These are phyloP conservation scores for Cydia splendana DNA, from an alignment of 1,140 invertebrate genomes.

Conservation along the genomic window DNA sequence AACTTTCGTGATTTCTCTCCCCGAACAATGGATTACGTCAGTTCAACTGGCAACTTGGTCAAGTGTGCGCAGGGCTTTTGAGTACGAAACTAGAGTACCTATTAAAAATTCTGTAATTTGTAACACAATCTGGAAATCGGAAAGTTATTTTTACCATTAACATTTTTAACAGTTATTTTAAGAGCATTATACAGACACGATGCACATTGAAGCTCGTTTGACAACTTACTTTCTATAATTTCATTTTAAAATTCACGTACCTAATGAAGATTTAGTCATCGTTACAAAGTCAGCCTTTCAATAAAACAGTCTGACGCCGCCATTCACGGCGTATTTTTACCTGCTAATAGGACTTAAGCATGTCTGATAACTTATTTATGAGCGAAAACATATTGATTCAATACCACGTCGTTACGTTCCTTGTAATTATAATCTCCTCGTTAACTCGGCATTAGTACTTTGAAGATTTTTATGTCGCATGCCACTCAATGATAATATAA, in stretches of 20 bases:
- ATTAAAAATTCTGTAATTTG: no score
- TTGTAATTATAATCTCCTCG: constrained; percentile 1
- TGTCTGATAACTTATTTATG: constrained; percentile 1
- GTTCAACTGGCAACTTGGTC: no score
- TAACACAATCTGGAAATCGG: no score
- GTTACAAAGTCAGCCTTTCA: not conserved
- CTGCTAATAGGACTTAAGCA: not conserved
- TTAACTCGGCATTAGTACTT: no score
- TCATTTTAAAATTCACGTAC: not conserved
- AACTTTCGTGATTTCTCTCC: no score
- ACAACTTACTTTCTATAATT: not conserved
- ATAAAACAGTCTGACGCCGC: not conserved
- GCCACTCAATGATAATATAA: no score
- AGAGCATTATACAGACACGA: not conserved
- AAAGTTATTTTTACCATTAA: no score
- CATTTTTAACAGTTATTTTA: not conserved
- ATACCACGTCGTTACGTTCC: not conserved
- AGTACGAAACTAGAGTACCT: no score
- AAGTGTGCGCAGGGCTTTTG: no score
- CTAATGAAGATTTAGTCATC: not conserved
- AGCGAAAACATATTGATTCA: not conserved
- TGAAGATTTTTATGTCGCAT: no score
- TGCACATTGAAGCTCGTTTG: not conserved
- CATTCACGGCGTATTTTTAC: not conserved
- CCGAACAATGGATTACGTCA: no score